phyloP scores from a whole-genome alignment of 2,888 invertebrate species.

The Papilio gigon region DNA sequence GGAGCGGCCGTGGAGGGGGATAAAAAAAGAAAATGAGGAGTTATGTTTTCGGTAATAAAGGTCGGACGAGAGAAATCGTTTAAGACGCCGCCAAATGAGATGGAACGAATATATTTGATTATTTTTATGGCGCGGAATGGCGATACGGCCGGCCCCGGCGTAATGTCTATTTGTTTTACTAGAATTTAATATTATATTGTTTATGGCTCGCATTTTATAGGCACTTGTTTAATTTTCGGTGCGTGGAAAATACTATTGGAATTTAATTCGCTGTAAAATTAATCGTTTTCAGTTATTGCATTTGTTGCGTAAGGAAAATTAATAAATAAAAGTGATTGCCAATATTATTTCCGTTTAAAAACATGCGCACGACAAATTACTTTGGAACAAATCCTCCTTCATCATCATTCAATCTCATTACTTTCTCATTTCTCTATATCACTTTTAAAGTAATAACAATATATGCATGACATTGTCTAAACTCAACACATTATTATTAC shows the following conservation, averaged over 20 bases:
- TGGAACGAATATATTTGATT: constrained; percentile 83
- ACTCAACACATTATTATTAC: background rate
- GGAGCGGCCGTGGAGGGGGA: constrained; percentile 75
- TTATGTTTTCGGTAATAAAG: constrained; percentile 83
- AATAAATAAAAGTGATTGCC: background rate
- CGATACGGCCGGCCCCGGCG: constrained; percentile 70
- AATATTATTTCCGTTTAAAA: background rate
- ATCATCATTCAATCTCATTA: too few relatives aligned
- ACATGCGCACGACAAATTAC: background rate
- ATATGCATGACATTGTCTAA: background rate
- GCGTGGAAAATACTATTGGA: constrained; percentile 40
- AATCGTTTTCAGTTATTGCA: constrained; percentile 12
- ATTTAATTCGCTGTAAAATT: constrained; percentile 40
- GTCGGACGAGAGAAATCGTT: constrained; percentile 83
- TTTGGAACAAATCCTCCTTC: too few relatives aligned
- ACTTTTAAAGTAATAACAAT: too few relatives aligned
- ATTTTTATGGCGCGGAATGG: constrained; percentile 81
- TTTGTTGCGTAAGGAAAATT: background rate
- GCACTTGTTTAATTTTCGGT: constrained; percentile 51
- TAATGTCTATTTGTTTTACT: constrained; percentile 80
- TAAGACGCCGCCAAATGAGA: constrained; percentile 82
- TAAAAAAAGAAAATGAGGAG: constrained; percentile 82
- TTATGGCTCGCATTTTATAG: constrained; percentile 59
- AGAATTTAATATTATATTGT: constrained; percentile 71
- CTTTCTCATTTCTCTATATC: too few relatives aligned